Evolutionary conservation across 2,113 vertebrate species (phyloP).

Genomic region (Leucoraja erinaceus): DNA sequence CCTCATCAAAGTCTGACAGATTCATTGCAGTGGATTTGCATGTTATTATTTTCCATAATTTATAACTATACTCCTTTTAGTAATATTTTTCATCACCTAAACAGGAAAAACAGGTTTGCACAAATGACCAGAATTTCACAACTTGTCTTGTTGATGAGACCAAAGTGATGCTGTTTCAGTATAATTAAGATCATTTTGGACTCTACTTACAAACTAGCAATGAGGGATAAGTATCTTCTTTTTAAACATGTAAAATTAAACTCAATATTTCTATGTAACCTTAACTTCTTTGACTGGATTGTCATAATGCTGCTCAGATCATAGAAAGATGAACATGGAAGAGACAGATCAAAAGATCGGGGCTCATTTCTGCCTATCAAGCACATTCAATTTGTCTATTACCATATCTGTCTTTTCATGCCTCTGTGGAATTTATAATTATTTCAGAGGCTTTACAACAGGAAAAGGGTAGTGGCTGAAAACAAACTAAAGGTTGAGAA

Average conservation of each 20-base stretch:
- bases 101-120: background rate
- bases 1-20: background rate
- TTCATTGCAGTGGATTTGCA: background rate
- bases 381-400: slow-evolving; percentile 31
- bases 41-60: background rate
- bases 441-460: slow-evolving; percentile 19
- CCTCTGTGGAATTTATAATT: slow-evolving; percentile 15
- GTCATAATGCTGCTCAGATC: background rate
- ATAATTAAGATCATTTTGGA: background rate
- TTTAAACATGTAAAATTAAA: background rate
- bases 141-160: background rate
- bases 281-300: slow-evolving; percentile 15
- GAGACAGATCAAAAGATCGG: background rate
- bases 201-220: background rate
- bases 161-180: background rate
- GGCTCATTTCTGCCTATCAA: slow-evolving; percentile 8
- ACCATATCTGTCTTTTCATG: slow-evolving; percentile 26
- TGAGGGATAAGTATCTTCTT: background rate
- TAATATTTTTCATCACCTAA: background rate
- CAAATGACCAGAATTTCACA: background rate
- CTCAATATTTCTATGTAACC: background rate
- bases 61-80: background rate
- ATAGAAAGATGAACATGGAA: slow-evolving; percentile 12
- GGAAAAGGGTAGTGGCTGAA: background rate
- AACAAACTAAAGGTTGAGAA: background rate